phyloP scores from a whole-genome alignment of 1,140 invertebrate species.

The Temnothorax nylanderi region DNA sequence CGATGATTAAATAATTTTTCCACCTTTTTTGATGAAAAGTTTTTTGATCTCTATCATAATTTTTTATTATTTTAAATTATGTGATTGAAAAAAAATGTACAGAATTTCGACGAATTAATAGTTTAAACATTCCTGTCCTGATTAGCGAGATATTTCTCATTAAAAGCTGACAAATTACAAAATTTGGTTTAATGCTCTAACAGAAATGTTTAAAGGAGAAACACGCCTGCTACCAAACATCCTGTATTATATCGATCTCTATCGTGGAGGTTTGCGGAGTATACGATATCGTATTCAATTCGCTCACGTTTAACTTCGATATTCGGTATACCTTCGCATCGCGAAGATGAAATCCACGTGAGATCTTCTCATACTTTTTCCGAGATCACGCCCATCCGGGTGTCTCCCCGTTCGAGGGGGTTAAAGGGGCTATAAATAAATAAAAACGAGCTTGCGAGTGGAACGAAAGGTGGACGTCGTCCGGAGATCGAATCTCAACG shows the following conservation, averaged over 20 bases:
- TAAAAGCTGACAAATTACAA: background rate
- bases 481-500: conserved; percentile 19
- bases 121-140: background rate
- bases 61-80: background rate
- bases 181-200: no score
- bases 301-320: conserved; percentile 4
- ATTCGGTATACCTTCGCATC: background rate
- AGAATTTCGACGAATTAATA: background rate
- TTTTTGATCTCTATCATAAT: background rate
- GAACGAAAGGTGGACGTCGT: conserved; percentile 16
- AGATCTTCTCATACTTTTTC: background rate
- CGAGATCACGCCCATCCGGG: background rate
- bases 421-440: conserved; percentile 57
- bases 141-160: background rate
- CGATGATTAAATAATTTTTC: background rate
- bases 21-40: background rate
- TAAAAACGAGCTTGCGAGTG: conserved; percentile 31
- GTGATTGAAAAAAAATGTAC: no score
- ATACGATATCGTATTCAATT: background rate
- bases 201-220: background rate
- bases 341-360: background rate
- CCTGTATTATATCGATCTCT: background rate
- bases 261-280: background rate
- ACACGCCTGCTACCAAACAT: background rate
- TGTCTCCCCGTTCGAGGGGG: background rate